Evolutionary conservation across 1,140 invertebrate species (phyloP).

Genomic region (Popillia japonica): DNA sequence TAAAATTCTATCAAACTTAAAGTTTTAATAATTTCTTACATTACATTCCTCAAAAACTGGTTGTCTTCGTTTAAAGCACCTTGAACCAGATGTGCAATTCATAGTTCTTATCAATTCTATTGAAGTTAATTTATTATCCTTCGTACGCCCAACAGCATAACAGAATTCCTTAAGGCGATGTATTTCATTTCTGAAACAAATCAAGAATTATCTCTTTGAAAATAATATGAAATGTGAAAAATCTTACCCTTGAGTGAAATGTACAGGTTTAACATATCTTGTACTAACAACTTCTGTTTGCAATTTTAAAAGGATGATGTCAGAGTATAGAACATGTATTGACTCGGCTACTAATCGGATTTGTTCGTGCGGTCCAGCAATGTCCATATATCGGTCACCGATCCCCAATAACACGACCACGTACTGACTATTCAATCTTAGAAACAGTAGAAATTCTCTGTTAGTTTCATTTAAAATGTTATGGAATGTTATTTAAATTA

Average conservation of each 20-base stretch:
- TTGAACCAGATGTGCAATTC: slow-evolving; percentile 63
- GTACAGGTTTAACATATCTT: slow-evolving; percentile 69
- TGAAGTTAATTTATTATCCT: slow-evolving; percentile 58
- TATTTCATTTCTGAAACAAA: slow-evolving; percentile 14
- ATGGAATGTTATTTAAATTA: too few species aligned
- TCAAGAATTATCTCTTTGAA: slow-evolving; percentile 17
- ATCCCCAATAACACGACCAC: slow-evolving; percentile 73
- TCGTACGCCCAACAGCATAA: slow-evolving; percentile 63
- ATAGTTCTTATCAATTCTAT: slow-evolving; percentile 58
- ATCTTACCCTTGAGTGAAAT: slow-evolving; percentile 61
- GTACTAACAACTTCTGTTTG: slow-evolving; percentile 65
- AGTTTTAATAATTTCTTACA: slow-evolving; percentile 46
- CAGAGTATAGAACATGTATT: slow-evolving; percentile 62
- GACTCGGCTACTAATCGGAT: slow-evolving; percentile 65
- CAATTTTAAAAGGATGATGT: slow-evolving; percentile 69
- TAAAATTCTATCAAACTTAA: too few species aligned
- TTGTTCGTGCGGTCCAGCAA: slow-evolving; percentile 75
- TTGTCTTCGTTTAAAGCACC: slow-evolving; percentile 62
- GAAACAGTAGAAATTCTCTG: slow-evolving; percentile 41
- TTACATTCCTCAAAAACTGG: not conserved
- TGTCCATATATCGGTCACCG: slow-evolving; percentile 63
- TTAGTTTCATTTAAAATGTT: not conserved
- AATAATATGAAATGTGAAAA: not conserved
- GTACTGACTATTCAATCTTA: slow-evolving; percentile 68
- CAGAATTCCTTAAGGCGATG: slow-evolving; percentile 61